Evolutionary conservation across 2,113 vertebrate species (phyloP).

Genomic region (Aleadryas rufinucha): DNA sequence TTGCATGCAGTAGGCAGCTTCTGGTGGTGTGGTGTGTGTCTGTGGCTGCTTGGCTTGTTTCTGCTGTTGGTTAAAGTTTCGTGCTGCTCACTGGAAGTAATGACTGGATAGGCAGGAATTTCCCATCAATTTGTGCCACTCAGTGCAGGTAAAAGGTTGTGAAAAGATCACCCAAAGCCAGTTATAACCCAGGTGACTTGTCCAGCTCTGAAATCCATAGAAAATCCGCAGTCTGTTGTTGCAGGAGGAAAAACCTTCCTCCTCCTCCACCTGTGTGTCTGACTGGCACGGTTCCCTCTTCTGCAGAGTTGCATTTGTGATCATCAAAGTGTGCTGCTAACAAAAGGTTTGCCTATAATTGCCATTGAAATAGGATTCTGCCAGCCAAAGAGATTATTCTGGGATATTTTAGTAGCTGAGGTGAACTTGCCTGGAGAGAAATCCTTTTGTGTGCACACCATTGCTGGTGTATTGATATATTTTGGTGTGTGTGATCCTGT

Average conservation of each 20-base stretch:
- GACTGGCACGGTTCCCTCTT: neutral
- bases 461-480: fast-evolving
- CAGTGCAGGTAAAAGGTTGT: neutral
- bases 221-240: neutral
- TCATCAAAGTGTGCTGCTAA: neutral
- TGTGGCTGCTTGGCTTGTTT: neutral
- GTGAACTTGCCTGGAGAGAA: neutral
- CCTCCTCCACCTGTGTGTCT: neutral
- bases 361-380: neutral
- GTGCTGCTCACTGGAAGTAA: fast-evolving
- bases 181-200: neutral
- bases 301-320: neutral
- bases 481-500: neutral
- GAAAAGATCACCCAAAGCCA: neutral
- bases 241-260: neutral
- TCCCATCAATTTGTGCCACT: neutral
- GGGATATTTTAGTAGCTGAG: neutral
- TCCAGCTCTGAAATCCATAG: neutral
- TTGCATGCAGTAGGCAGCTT: neutral
- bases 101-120: neutral
- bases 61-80: neutral
- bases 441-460: neutral
- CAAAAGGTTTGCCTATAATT: neutral
- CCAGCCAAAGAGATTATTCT: neutral
- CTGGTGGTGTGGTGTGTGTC: neutral